Evolutionary conservation across 1,140 invertebrate genomes (phyloP).

Genomic region (Trypoxylus dichotomus): DNA sequence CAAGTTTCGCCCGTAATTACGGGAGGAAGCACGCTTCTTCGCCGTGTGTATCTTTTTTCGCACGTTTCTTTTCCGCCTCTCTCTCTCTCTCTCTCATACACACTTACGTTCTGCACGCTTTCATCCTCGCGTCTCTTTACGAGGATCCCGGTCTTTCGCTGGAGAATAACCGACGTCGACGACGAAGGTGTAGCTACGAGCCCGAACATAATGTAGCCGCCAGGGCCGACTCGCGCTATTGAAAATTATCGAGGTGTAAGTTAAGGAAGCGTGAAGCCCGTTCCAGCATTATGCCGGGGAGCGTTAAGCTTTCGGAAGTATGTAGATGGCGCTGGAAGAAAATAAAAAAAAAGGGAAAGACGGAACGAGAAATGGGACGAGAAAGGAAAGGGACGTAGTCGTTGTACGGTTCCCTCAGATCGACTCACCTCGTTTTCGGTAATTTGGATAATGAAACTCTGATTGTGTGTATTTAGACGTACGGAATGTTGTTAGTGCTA

Average conservation of each 20-base stretch:
- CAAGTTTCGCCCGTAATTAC: background rate
- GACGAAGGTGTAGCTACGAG: background rate
- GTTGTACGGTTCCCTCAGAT: background rate
- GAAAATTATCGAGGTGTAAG: constrained; percentile 6
- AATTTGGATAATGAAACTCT: background rate
- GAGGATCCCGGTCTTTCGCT: no score
- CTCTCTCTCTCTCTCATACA: background rate
- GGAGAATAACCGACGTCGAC: no score
- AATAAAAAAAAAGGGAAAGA: background rate
- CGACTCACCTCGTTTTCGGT: background rate
- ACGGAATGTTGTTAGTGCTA: no score
- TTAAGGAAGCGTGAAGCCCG: background rate
- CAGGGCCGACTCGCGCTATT: background rate
- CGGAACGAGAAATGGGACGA: background rate
- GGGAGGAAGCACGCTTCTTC: background rate
- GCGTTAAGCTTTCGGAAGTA: background rate
- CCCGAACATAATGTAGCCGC: background rate
- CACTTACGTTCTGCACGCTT: background rate
- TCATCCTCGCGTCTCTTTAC: background rate
- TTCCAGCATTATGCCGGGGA: background rate
- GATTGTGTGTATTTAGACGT: no score
- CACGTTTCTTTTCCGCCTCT: background rate
- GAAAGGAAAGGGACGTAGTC: background rate
- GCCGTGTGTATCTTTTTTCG: background rate
- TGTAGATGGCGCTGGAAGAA: no score